Conservation (phyloP, 2,888 invertebrate species). For the Ectemnius cavifrons region DNA sequence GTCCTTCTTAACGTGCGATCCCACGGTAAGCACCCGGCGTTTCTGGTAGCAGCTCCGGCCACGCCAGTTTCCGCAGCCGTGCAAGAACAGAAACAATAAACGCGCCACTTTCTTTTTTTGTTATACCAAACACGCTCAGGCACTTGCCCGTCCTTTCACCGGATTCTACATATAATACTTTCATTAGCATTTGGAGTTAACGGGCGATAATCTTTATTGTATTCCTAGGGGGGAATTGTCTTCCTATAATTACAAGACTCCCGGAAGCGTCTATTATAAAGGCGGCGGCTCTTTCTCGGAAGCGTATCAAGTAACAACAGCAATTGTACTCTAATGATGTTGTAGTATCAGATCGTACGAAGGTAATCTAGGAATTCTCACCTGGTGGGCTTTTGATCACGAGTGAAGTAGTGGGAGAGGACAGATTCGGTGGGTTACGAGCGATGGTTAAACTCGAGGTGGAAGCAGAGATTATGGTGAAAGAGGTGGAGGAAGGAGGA, state of each 20-base stretch:
- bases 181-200: not conserved
- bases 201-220: not conserved
- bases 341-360: no score
- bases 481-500: not conserved
- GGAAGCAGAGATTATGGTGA: not conserved
- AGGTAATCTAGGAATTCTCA: no score
- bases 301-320: no score
- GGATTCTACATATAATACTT: constrained; percentile 3
- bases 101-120: constrained; percentile 1
- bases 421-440: no score
- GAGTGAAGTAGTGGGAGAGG: no score
- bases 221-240: no score
- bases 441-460: not conserved
- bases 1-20: no score
- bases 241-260: no score
- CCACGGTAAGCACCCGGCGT: not conserved
- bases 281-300: no score
- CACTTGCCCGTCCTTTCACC: not conserved
- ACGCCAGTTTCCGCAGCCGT: not conserved
- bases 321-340: no score
- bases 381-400: no score
- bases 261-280: no score
- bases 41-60: not conserved
- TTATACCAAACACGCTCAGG: not conserved
- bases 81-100: constrained; percentile 1